phyloP scores from a whole-genome alignment of 2,113 vertebrate species.

The Pollimyrus isidori region DNA sequence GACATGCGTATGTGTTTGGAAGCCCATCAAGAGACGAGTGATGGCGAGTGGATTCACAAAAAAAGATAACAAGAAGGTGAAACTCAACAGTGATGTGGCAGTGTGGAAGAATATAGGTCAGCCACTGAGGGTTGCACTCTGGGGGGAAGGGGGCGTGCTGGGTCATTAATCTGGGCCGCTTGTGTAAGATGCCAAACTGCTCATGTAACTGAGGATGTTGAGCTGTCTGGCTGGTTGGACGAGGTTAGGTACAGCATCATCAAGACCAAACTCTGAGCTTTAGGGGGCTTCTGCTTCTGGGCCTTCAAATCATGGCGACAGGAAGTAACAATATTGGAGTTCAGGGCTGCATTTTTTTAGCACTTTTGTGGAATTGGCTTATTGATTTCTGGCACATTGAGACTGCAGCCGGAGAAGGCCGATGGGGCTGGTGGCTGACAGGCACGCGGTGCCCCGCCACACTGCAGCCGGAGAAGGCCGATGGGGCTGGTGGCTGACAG shows the following conservation, averaged over 20 bases:
- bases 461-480: not conserved
- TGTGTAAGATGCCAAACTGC: not conserved
- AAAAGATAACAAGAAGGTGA: not conserved
- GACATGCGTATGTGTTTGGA: not conserved
- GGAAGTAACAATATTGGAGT: not conserved
- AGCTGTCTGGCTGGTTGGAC: not conserved
- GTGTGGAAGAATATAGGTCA: slow-evolving; percentile 8
- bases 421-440: not conserved
- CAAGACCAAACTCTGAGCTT: not conserved
- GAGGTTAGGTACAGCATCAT: not conserved
- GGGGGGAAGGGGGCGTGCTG: not conserved
- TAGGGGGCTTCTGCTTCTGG: not conserved
- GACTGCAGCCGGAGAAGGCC: not conserved
- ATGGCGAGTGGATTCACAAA: not conserved
- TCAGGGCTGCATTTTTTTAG: not conserved
- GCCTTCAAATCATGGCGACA: not conserved
- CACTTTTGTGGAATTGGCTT: not conserved
- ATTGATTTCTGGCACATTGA: not conserved
- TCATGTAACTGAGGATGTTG: not conserved
- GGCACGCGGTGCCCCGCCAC: not conserved
- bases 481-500: not conserved
- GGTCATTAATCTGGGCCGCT: not conserved
- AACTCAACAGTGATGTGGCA: not conserved
- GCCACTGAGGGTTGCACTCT: not conserved
- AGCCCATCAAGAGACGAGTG: not conserved